These are phyloP conservation scores for Drosophila erecta DNA, from an alignment of 1,140 invertebrate genomes.

Conservation along the genomic window DNA sequence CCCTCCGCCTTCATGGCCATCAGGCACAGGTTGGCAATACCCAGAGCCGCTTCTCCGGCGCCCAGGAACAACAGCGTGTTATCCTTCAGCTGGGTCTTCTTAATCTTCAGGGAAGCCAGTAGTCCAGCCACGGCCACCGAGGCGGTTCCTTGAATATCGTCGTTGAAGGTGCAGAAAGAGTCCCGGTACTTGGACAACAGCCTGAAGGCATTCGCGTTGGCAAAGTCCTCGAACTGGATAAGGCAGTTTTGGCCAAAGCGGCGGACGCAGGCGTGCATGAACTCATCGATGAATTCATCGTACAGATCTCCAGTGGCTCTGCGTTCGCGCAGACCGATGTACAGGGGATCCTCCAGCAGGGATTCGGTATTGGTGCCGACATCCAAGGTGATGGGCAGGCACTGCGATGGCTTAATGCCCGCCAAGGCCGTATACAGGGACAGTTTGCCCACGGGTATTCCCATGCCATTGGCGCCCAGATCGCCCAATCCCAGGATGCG, in stretches of 20 bases:
- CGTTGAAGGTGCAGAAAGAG: conserved; percentile 97
- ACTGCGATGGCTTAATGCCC: conserved; percentile 96
- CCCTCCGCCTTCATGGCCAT: conserved; percentile 96
- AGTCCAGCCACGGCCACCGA: conserved; percentile 96
- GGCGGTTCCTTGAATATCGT: conserved; percentile 98
- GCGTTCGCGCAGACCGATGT: conserved; percentile 97
- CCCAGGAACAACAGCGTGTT: conserved; percentile 96
- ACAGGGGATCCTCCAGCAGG: conserved; percentile 95
- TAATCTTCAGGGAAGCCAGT: conserved; percentile 92
- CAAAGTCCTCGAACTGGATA: conserved; percentile 99
- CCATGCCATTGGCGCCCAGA: conserved; percentile 97
- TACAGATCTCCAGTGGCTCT: conserved; percentile 92
- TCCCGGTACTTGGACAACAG: conserved; percentile 94
- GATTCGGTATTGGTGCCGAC: conserved; percentile 96
- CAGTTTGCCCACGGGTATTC: conserved; percentile 97
- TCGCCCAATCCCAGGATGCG: conserved; percentile 97
- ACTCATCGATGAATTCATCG: conserved; percentile 98
- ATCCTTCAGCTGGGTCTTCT: conserved; percentile 91
- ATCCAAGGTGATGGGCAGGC: conserved; percentile 96
- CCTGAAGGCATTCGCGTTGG: conserved; percentile 96
- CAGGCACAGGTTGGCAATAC: conserved; percentile 94
- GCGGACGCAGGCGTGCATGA: conserved; percentile 96
- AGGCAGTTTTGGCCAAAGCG: conserved; percentile 93
- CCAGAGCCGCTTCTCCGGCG: conserved; percentile 96
- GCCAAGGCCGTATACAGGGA: conserved; percentile 97